Evolutionary conservation across 1,140 invertebrate genomes (phyloP).

Genomic region (Solen grandis): DNA sequence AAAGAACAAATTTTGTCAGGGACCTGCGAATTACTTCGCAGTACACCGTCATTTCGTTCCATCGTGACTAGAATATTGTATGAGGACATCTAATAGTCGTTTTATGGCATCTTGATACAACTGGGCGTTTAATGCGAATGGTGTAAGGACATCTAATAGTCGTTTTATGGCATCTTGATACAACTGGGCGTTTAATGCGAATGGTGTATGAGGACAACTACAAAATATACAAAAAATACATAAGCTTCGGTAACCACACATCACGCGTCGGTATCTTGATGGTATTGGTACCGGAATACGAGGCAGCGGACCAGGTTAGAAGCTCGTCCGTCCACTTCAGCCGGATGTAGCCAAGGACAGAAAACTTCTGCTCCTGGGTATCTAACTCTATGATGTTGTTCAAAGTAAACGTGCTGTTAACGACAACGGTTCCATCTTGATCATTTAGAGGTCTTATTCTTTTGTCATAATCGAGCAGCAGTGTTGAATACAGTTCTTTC

Average conservation of each 20-base stretch:
- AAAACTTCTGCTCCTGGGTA: background rate
- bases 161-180: background rate
- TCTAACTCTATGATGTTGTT: conserved; percentile 16
- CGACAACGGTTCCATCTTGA: background rate
- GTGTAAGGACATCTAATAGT: no score
- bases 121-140: background rate
- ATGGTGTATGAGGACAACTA: background rate
- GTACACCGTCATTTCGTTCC: no score
- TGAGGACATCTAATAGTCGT: no score
- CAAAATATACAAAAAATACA: background rate
- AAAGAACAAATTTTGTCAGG: no score
- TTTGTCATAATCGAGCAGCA: background rate
- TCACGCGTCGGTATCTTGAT: background rate
- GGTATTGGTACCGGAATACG: background rate
- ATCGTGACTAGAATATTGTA: no score
- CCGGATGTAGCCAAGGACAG: conserved; percentile 3
- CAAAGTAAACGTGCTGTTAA: background rate
- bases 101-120: background rate
- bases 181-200: background rate
- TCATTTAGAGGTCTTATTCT: background rate
- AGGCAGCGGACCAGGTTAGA: background rate
- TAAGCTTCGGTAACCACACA: background rate
- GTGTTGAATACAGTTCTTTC: background rate
- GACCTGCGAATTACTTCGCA: no score
- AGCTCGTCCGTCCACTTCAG: background rate